Conservation (phyloP, 30 jellyfish, hydroid and myxozoan genomes). For the Chironex yamaguchii region DNA sequence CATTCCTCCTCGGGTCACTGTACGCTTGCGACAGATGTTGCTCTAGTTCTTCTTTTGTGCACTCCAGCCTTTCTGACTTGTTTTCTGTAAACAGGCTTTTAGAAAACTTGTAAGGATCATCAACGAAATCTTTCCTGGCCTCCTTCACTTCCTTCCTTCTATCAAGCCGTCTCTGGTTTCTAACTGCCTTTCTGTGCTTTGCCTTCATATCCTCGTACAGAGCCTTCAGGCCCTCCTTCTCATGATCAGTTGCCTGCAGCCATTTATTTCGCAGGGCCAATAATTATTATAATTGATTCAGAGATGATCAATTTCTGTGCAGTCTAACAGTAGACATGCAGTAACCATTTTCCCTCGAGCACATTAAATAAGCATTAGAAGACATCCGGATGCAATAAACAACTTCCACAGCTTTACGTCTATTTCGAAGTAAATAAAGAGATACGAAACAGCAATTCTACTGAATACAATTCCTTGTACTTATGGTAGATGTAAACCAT, state of each 20-base stretch:
- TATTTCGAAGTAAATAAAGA: too few species aligned
- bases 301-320: too few species aligned
- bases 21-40: background rate
- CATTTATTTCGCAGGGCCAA: constrained; percentile 1
- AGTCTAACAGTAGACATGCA: too few species aligned
- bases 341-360: too few species aligned
- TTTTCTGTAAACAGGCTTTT: background rate
- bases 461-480: too few species aligned
- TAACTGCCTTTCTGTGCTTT: background rate
- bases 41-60: constrained; percentile 1
- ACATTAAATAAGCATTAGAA: too few species aligned
- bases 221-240: background rate
- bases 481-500: too few species aligned
- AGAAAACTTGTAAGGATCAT: constrained; percentile 4
- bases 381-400: too few species aligned
- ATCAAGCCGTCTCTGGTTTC: constrained; percentile 2
- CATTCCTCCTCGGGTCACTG: background rate
- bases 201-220: background rate
- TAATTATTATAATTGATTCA: too few species aligned
- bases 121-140: background rate
- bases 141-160: background rate
- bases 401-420: too few species aligned
- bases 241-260: background rate
- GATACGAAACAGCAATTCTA: too few species aligned
- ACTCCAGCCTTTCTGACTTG: background rate